Base-by-base conservation (phyloP, 2,113 vertebrate genomes). In the Thamnaconus septentrionalis region DNA sequence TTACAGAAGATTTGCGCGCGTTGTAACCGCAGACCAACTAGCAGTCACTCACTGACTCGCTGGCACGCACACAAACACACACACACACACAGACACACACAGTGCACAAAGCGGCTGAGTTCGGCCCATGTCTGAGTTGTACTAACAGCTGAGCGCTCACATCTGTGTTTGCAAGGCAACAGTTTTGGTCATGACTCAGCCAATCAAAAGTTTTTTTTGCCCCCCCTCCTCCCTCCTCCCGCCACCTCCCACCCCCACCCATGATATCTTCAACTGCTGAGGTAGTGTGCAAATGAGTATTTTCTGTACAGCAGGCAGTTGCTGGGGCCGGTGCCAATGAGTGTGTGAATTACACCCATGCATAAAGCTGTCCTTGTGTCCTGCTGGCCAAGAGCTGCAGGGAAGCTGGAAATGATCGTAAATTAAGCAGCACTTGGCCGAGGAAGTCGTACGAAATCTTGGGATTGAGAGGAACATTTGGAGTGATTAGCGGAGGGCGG, bases 321-420 rank as follows among this genome's bases (percentile, higher is more conserved):
- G 83, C 81, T 71, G 76, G 81, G 81, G 80, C 64, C 56, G 0
- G 53, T 79, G 88, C 85, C 87, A 88, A 76, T 69, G 76, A 85
- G 85, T 83, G 78, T 90, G 87, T 89, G 84, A 90, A 89, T 89
- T 89, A 84, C 73, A 80, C 72, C 79, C 76, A 56, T 85, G 77
- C 80, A 88, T 88, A 85, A 87, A 86, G 85, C 85, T 85, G 84
- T 81, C 80, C 87, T 88, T 90, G 83, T 87, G 76, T 81, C 82
- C 80, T 57, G 73, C 79, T 77, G 79, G 85, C 86, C 82, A 90
- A 85, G 76, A 89, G 81, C 86, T 82, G 73, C 77, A 67, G 84
- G 85, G 81, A 88, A 81, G 71, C 81, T 84, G 80, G 81, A 89
- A 88, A 87, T 85, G 85, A 83, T 78, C 69, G 71, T 88, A 90